Percentiles rank a stretch among this genome's conserved stretches.
phyloP scores from a whole-genome alignment of 1,140 invertebrate genomes.

The Rhopalosiphum maidis region DNA sequence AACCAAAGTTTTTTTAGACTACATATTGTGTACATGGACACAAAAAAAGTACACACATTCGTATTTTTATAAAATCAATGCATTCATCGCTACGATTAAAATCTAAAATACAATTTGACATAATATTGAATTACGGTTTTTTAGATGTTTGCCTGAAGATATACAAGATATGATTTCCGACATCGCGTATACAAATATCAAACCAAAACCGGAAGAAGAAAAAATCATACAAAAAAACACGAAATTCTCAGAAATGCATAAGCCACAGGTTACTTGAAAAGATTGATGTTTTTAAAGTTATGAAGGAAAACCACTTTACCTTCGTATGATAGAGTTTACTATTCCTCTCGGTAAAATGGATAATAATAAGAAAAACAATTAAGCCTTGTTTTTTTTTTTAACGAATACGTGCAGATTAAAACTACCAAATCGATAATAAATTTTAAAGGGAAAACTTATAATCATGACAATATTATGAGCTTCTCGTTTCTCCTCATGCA shows the following conservation, averaged over 20 bases:
- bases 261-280: not conserved
- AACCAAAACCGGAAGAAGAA: not conserved
- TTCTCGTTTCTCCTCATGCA: not conserved
- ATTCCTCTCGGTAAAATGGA: not conserved
- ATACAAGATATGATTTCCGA: not conserved
- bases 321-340: not conserved
- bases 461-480: not conserved
- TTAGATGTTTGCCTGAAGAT: constrained; percentile 12
- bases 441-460: not conserved
- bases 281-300: not conserved
- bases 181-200: not conserved
- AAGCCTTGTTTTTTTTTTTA: not conserved
- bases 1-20: no score
- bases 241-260: not conserved
- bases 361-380: not conserved
- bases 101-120: not conserved
- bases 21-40: no score
- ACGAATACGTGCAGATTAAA: not conserved
- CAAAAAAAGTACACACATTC: no score
- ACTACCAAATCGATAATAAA: not conserved
- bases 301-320: not conserved
- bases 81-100: no score
- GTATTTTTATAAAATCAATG: no score
- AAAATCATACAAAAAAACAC: not conserved
- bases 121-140: not conserved